phyloP scores from a whole-genome alignment of 2,797 vertebrate genomes.

The Antrozous pallidus region DNA sequence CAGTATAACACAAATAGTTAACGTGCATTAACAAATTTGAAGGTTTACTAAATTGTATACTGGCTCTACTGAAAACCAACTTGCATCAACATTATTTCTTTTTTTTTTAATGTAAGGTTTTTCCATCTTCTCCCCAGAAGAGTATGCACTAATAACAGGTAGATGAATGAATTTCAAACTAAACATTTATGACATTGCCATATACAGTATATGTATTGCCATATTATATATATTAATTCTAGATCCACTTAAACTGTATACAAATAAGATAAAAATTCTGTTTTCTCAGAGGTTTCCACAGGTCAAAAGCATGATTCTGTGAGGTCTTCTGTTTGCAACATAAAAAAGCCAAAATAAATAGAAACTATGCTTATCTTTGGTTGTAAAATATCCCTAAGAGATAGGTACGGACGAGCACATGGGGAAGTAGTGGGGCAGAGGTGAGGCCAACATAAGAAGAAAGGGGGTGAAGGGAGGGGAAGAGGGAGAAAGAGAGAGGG shows the following conservation, averaged over 20 bases:
- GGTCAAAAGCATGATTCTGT: not conserved
- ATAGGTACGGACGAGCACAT: not conserved
- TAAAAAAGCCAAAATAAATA: not conserved
- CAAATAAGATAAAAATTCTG: not conserved
- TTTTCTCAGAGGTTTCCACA: not conserved
- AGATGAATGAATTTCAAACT: not conserved
- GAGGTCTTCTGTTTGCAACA: not conserved
- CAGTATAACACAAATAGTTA: not conserved
- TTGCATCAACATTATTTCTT: not conserved
- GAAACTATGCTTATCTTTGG: not conserved
- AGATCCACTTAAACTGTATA: not conserved
- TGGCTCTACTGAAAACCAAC: not conserved
- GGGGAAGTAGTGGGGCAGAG: not conserved
- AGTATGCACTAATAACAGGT: not conserved
- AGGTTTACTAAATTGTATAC: not conserved
- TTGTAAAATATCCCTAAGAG: conserved; percentile 4
- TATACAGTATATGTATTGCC: not conserved
- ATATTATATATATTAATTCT: not conserved
- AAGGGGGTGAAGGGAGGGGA: no score
- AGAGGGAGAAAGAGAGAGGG: not conserved
- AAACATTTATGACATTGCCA: not conserved
- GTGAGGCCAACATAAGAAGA: not conserved
- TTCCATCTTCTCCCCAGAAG: not conserved
- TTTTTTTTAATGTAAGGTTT: not conserved
- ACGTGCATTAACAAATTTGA: not conserved